Evolutionary conservation across 2,888 invertebrate genomes (phyloP), one percentile per base, ranked within the genome.

Genomic region (Cylindroiulus punctatus): DNA sequence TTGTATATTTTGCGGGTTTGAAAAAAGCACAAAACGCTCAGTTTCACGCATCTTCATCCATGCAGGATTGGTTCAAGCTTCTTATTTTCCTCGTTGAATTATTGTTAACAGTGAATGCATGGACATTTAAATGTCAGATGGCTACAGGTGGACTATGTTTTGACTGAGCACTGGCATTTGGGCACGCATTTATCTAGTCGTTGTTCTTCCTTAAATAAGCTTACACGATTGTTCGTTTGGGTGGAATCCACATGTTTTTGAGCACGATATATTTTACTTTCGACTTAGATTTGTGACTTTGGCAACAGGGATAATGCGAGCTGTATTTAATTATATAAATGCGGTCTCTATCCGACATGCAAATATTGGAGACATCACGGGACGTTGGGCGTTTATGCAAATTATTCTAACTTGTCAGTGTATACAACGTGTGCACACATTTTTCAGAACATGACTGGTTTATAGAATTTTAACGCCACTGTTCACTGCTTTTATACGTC

Each of bases 111-210:
- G 12, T 17, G 83, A 22, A 42, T 83, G 44, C 83, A 36, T 83
- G 83, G 83, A 83, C 40, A 83, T 83, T 83, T 83, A 81, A 7
- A 12, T 40, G 44, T 83, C 40, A 42, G 40, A 83, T 83, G 44
- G 14, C 44, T 4, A 22, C 44, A 83, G 83, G 44, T 42, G 44
- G 83, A 40, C 83, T 42, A 22, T n/a, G 44, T 83, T 83, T 83
- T 40, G 83, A n/a, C 40, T 83, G n/a, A 44, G 17, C 26, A 36
- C 17, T n/a, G 65, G 26, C 65, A 65, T 65, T 65, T 65, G 65
- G 65, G 65, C 65, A 26, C 52, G 1, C 65, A 26, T 65, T 26
- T 12, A 65, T 65, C 52, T 26, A 10, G 65, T 65, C 65, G 65
- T 65, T 65, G 22, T 65, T 65, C 65, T 65, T 8, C 65, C 26